Evolutionary conservation across 1,140 invertebrate genomes (phyloP), one percentile per base, ranked within the genome.

Genomic region (Cotesia vestalis): DNA sequence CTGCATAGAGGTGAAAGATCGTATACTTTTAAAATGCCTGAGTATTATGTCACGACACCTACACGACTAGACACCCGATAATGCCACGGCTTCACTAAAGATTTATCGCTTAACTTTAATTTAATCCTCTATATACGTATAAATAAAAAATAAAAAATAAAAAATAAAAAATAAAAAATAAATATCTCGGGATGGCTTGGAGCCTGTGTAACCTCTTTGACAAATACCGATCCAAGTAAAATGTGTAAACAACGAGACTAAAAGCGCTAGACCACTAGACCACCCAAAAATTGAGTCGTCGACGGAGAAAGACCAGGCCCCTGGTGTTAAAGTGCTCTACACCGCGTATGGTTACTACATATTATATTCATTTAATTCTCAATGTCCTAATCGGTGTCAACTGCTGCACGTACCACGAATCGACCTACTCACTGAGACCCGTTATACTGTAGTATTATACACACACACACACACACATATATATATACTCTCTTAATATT

Each of bases 321-420:
- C 4, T 46, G 5, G 40, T 46, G 1, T 11, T 46, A 11, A 46
- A 9, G 40, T 46, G 40, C 40, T 46, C 40, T 46, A 46, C 40
- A 11, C 27, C 27, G 27, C 27, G 27, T 27, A 27, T 27, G 27
- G 27, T 27, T 27, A 27, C 27, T 77, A 77, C 76, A 76, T 82
- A 83, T 84, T 27, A 27, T 27, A 27, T 27, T 27, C 27, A 27
- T 27, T 27, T 27, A 27, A 27, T 85, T 73, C 72, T 61, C 76
- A 71, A 80, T 78, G 73, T 82, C 76, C 82, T 85, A 86, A 86
- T 85, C 82, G 81, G 81, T 85, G 84, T 86, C 84, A 85, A 85
- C 82, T 81, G 81, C 81, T 85, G 83, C 84, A 84, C 79, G 81
- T 82, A 85, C 80, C 84, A 84, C 79, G 81, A 81, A 85, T 80